Conservation (phyloP, 2,113 vertebrate species). For the Natator depressus region DNA sequence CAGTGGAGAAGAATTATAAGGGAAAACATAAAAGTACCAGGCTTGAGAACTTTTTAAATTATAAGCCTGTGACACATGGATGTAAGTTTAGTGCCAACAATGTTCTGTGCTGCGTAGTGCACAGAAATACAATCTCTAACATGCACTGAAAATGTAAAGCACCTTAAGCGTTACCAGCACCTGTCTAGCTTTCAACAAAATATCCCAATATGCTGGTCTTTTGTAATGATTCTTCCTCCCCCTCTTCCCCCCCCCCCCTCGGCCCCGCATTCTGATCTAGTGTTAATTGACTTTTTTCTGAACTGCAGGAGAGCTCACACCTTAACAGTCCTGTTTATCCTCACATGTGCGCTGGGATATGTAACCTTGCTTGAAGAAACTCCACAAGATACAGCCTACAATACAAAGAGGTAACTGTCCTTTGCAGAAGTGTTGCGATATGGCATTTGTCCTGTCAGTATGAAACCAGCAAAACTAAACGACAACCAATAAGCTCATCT, state of each 20-base stretch:
- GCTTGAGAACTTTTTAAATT: fast-evolving
- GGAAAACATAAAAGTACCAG: not conserved
- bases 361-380: slow-evolving; percentile 97
- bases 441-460: not conserved
- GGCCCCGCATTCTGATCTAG: not conserved
- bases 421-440: fast-evolving
- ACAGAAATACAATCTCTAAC: not conserved
- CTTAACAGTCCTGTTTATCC: slow-evolving; percentile 94
- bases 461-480: not conserved
- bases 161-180: fast-evolving
- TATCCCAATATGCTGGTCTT: not conserved
- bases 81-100: fast-evolving
- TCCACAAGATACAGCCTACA: slow-evolving; percentile 95
- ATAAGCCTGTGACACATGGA: fast-evolving
- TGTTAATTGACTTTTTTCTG: not conserved
- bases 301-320: slow-evolving; percentile 93
- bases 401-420: slow-evolving; percentile 90
- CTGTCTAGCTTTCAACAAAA: fast-evolving
- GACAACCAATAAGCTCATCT: not conserved
- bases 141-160: not conserved
- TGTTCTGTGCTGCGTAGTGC: fast-evolving
- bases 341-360: slow-evolving; percentile 94
- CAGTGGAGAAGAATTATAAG: fast-evolving
- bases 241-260: not conserved
- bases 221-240: not conserved